Evolutionary conservation across 1,140 invertebrate species (phyloP), one percentile per base, ranked within the genome.

Genomic region (Pseudomyrmex flavicornis): DNA sequence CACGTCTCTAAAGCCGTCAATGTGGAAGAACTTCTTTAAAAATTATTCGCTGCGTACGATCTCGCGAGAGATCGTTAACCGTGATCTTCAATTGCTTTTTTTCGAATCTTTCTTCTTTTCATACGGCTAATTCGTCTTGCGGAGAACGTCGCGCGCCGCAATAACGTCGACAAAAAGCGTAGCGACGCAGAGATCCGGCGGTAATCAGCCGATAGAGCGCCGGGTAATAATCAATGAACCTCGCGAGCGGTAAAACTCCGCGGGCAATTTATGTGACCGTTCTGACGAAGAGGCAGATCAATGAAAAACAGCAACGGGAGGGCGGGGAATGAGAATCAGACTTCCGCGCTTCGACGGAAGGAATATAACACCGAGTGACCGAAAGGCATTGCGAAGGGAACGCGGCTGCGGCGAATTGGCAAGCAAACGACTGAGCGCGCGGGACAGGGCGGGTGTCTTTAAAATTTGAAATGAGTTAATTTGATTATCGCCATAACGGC

Each of bases 381-480:
- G 63, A 83, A 26, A 83, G 44, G 66, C 76, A 52, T 83, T 58
- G 44, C 50, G 52, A 9, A 7, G 46, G 15, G 26, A 63, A 54
- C 44, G 56, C 82, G 73, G 85, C 73, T 87, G 82, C 46, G 52
- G 17, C 44, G 70, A 84, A 87, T 80, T 88, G 82, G 69, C 68
- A 54, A 73, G 17, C 69, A 20, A 62, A 76, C 58, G 26, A 61
- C 22, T 15, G 10, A 69, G 22, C 5, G 13, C 44, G 56, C 12
- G 15, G 74, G 58, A 46, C 44, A 75, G 44, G 54, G 46, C 58
- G 68, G 50, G 63, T 20, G 82, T 68, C 76, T 88, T 88, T 88
- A 88, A 88, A 88, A 88, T 85, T 85, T 77, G 72, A 82, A 88
- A 86, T 58, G 83, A 88, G 88, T 88, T 91, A 90, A 91, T 89